Base-by-base conservation (phyloP, 2,797 vertebrate genomes). In the Intellagama lesueurii region DNA sequence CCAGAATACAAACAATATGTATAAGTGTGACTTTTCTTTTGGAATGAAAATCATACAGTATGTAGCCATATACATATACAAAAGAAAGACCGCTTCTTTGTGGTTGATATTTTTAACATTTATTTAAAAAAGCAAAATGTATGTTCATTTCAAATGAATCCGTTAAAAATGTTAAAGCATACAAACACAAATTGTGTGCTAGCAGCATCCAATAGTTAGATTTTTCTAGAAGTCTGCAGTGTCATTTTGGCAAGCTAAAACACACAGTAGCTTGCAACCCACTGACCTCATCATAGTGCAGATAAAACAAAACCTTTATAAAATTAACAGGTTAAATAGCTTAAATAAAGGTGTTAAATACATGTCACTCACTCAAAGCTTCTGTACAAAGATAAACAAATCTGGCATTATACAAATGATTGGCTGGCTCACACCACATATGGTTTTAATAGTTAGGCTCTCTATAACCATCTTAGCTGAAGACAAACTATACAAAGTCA, bases 291-390 rank as follows among this genome's bases (percentile, higher is more conserved):
- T 89, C 85, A 94, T 97, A 97, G 97, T 98, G 97, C 98, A 98
- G 97, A 97, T 97, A 97, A 97, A 97, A 94, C 95, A 95, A 89
- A 81, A 92, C 90, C 91, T 96, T 95, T 96, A 97, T 96, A 96
- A 97, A 97, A 96, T 95, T 97, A 98, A 98, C 97, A 97, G 98
- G 98, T 98, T 99, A 99, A 99, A 99, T 98, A 99, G 98, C 97
- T 99, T 99, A 98, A 99, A 99, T 99, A 98, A 98, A 97, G 97
- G 96, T 98, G 98, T 99, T 99, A 99, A 99, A 99, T 98, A 98
- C 97, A 98, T 97, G 98, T 98, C 98, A 98, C 97, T 98, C 98
- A 95, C 97, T 98, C 97, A 96, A 97, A 98, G 98, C 96, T 97
- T 98, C 97, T 98, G 97, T 98, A 98, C 98, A 99, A 95, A 98